Evolutionary conservation across 2,113 vertebrate genomes (phyloP), one percentile per base, ranked within the genome.

Genomic region (Albula glossodonta): DNA sequence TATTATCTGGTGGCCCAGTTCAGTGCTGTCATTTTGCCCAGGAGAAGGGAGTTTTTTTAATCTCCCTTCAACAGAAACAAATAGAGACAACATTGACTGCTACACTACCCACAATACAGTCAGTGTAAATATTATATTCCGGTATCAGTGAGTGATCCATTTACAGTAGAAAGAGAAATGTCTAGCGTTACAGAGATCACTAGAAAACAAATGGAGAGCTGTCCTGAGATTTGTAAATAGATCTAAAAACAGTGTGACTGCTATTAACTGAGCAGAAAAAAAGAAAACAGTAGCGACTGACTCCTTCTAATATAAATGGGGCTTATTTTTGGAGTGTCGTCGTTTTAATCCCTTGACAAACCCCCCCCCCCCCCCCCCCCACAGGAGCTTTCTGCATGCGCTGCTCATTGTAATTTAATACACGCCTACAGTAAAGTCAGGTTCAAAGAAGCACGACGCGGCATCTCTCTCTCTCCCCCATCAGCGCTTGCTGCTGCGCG

Each of bases 381-480:
- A 91, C 91, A 92, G 92, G 92, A 94, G 93, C 91, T 90, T 90
- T 88, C 78, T 87, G 93, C 93, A 91, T 91, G 91, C 86, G 90
- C 89, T 85, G 84, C 91, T 95, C 92, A 89, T 94, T 94, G 93
- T 91, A 92, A 93, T 93, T 94, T 92, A 91, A 93, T 90, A 88
- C 93, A 91, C 89, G 90, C 90, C 91, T 87, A 90, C 89, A 89
- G 91, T 8, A 87, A 87, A 92, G 91, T 83, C 88, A 85, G 91
- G 91, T 91, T 93, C 92, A 94, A 92, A 93, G 90, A 88, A 90
- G 90, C 48, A 31, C 63, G 63, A 74, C 77, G 70, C 49, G 70
- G 79, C 83, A 15, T 56, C 51, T 87, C 79, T 8, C n/a, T n/a
- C n/a, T n/a, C n/a, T n/a, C n/a, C n/a, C 87, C 89, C 88, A 85